Base-by-base conservation (phyloP, 1,140 invertebrate species). In the Bombus superbus region DNA sequence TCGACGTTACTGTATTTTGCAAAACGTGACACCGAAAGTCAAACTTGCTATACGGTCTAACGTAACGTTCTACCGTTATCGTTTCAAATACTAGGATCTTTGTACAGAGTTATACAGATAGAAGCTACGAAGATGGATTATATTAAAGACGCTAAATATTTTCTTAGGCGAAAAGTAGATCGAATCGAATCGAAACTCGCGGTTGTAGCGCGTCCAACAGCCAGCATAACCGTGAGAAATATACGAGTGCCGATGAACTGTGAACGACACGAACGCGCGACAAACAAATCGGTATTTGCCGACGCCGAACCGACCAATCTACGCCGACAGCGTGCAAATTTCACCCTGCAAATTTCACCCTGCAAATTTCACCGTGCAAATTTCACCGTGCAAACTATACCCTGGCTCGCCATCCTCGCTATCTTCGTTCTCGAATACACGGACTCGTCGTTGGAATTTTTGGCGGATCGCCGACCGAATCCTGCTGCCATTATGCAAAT, bases 381-480 rank as follows among this genome's bases (percentile, higher is more conserved):
- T 75, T 77, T 40, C 42, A 15, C 38, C 44, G 6, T 83, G 38
- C 44, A 77, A 32, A 75, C 42, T 1, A 11, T 10, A 6, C 11
- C 22, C 25, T 15, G 11, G 47, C 8, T 57, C 32, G 32, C n/a
- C 32, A 15, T 44, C 42, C 32, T 66, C 11, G 32, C 18, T 1
- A 22, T 47, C 42, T 18, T n/a, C 57, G 13, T 59, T 38, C 44
- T 13, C 13, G 15, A 0, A 22, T 10, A 1, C n/a, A 28, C 42
- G 6, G 4, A 15, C 42, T 22, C n/a, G 22, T 22, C 13, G 66
- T 38, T n/a, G 5, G 53, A 79, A 84, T 40, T 79, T 84, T 84
- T 84, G 82, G 66, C 82, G n/a, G 59, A 62, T 18, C 53, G 40
- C 82, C 82, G 79, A 32, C 32, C n/a, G 38, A 15, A 28, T 69